Evolutionary conservation across 2,888 invertebrate genomes (phyloP).

Genomic region (Andrena chrysosceles): DNA sequence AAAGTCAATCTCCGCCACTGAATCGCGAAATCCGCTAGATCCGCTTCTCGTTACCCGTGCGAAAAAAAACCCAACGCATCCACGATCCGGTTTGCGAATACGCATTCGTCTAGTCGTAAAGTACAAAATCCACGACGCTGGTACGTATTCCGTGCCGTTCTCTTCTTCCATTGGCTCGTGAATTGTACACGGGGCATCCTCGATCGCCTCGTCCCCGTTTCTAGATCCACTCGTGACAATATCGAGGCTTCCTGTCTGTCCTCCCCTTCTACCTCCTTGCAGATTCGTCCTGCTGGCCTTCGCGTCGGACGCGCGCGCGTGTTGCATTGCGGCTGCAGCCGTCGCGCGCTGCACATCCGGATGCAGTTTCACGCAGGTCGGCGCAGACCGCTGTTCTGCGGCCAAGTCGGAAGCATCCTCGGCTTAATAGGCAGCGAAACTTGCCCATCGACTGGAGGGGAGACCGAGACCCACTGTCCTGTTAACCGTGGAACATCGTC

Average conservation of each 20-base stretch:
- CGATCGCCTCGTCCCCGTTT: background rate
- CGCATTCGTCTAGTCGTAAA: background rate
- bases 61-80: background rate
- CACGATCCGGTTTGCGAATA: background rate
- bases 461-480: background rate
- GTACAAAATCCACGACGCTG: constrained; percentile 1
- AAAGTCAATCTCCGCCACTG: constrained; percentile 43
- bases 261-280: background rate
- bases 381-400: constrained; percentile 28
- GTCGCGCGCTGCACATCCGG: constrained; percentile 41
- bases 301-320: constrained; percentile 42
- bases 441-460: constrained; percentile 13
- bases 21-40: constrained; percentile 36
- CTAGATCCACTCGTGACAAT: background rate
- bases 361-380: constrained; percentile 23
- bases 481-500: constrained; percentile 6
- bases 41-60: background rate
- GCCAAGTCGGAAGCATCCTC: constrained; percentile 9
- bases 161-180: background rate
- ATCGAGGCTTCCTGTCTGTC: background rate
- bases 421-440: constrained; percentile 43
- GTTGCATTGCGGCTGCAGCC: constrained; percentile 62
- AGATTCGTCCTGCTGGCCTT: constrained; percentile 22
- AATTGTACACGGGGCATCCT: background rate
- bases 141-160: background rate